Evolutionary conservation across 2,113 vertebrate genomes (phyloP).

Genomic region (Leiothrix lutea): DNA sequence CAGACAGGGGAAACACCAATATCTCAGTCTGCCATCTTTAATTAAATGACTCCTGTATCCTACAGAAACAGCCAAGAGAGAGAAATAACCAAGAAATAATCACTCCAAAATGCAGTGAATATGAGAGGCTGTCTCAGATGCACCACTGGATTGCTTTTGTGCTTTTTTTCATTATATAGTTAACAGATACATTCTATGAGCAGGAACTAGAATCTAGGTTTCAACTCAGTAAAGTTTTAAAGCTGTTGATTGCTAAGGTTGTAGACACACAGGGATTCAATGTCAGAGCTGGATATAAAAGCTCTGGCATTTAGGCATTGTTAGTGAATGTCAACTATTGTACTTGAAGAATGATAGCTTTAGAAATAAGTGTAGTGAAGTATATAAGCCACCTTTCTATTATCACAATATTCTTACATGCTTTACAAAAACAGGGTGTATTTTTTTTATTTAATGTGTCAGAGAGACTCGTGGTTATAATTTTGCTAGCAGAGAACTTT

Average conservation of each 20-base stretch:
- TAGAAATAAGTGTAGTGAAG: conserved; percentile 7
- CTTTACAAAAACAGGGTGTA: neutral
- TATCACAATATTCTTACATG: neutral
- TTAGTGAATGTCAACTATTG: conserved; percentile 39
- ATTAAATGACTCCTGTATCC: neutral
- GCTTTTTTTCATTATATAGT: neutral
- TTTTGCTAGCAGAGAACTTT: neutral
- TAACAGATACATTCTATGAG: neutral
- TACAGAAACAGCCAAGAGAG: neutral
- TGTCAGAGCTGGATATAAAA: neutral
- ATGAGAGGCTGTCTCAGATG: neutral
- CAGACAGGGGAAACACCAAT: fast-evolving
- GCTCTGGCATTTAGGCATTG: conserved; percentile 12
- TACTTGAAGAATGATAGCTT: conserved; percentile 11
- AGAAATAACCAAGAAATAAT: neutral
- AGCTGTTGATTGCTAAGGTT: neutral
- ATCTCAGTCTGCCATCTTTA: neutral
- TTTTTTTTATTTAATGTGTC: neutral
- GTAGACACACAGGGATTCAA: neutral
- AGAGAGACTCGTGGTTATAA: neutral
- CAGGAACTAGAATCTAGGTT: neutral
- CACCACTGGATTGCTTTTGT: neutral
- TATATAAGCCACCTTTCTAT: neutral
- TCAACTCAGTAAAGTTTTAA: neutral
- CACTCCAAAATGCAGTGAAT: neutral